Evolutionary conservation across 2,113 vertebrate species (phyloP).

Genomic region (Australoheros scitulus): DNA sequence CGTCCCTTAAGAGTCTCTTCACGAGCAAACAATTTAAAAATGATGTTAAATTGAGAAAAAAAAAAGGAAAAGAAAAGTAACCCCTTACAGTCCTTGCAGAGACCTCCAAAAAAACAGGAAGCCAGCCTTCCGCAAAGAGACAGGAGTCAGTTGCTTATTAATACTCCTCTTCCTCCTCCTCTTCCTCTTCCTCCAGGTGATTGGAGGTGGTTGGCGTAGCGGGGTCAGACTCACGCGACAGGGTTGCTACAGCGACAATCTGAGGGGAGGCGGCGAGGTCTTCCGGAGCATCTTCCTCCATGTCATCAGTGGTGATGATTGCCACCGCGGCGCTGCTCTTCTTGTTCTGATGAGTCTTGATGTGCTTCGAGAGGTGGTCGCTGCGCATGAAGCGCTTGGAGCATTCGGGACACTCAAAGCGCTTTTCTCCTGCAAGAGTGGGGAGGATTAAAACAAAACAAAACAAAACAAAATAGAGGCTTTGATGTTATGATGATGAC

Average conservation of each 20-base stretch:
- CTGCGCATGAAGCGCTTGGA: conserved; percentile 99
- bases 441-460: neutral
- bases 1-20: conserved; percentile 78
- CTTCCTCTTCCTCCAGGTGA: conserved; percentile 89
- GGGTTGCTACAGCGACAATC: conserved; percentile 94
- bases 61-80: conserved; percentile 22
- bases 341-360: conserved; percentile 99
- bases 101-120: conserved; percentile 63
- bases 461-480: neutral
- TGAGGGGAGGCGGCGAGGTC: conserved; percentile 91
- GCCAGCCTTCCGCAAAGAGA: conserved; percentile 53
- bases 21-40: conserved; percentile 46
- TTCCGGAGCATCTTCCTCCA: conserved; percentile 93
- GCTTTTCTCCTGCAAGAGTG: conserved; percentile 88
- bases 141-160: conserved; percentile 70
- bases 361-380: conserved; percentile 98
- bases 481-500: neutral
- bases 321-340: conserved; percentile 93
- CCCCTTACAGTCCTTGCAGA: conserved; percentile 39
- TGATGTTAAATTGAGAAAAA: conserved; percentile 32
- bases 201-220: conserved; percentile 94
- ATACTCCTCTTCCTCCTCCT: conserved; percentile 80
- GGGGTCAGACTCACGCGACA: conserved; percentile 96
- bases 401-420: conserved; percentile 97
- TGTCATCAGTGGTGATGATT: conserved; percentile 96